Evolutionary conservation across 1,140 invertebrate genomes (phyloP), one percentile per base, ranked within the genome.

Genomic region (Apis florea): DNA sequence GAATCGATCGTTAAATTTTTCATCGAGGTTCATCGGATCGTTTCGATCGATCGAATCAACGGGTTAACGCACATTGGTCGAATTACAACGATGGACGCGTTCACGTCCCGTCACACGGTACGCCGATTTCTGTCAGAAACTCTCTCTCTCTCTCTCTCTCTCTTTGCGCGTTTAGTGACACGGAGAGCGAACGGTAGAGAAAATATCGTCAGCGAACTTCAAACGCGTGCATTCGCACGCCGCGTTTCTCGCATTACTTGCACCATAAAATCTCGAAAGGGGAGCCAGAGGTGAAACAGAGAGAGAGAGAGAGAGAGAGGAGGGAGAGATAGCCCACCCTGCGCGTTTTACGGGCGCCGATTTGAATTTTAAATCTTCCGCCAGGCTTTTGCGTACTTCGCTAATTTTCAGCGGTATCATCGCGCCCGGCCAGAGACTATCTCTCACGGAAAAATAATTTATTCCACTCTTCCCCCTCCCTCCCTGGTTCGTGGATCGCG

Each of bases 351-450:
- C 84, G 64, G 54, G 72, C 54, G 63, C 67, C 61, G 67, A 89
- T 89, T 88, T 89, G 87, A 89, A 89, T 88, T 89, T 88, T 83
- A 89, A 88, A 89, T 89, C 68, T 77, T 83, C 21, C 74, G 71
- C 67, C 64, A 47, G 79, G 73, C 53, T 88, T 66, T 74, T 49
- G 51, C 82, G 79, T 75, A 88, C 83, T 81, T 74, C 77, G 86
- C 83, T 89, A 89, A 89, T 89, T 88, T 87, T 79, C 78, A 71
- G 54, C 81, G 40, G 76, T 49, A 68, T 63, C 59, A 64, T 68
- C 66, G 51, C 66, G 47, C 8, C 54, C 70, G 21, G 3, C 26
- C 31, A n/a, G 19, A 8, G 4, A n/a, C 19, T 19, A 11, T 17
- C 53, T 53, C 49, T 26, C 24, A 40, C 31, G 19, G 21, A 69